Conservation (phyloP, 92 coral and sea anemone species). For the Zoanthus gigantus region DNA sequence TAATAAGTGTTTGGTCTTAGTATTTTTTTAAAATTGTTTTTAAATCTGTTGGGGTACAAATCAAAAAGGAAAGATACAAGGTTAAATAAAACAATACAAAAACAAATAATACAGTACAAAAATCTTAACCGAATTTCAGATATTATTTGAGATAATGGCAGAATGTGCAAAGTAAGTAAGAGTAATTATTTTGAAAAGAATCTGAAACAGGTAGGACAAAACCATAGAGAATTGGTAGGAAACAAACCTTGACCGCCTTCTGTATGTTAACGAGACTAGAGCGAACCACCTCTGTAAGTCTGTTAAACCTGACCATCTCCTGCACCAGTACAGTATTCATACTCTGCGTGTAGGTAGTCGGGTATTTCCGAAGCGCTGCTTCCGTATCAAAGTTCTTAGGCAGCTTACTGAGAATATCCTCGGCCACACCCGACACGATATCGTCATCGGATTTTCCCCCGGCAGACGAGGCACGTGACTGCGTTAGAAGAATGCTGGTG, state of each 20-base stretch:
- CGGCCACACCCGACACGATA: constrained; percentile 88
- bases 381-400: constrained; percentile 94
- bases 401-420: constrained; percentile 90
- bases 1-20: too few relatives aligned
- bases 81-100: too few relatives aligned
- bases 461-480: constrained; percentile 94
- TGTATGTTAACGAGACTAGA: constrained; percentile 92
- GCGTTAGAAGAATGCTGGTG: constrained; percentile 92
- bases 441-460: constrained; percentile 98
- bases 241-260: constrained; percentile 94
- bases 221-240: constrained; percentile 28
- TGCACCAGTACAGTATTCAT: constrained; percentile 99
- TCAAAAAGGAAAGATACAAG: too few relatives aligned
- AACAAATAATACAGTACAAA: too few relatives aligned
- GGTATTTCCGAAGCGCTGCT: constrained; percentile 93
- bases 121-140: too few relatives aligned
- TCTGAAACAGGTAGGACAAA: too few relatives aligned
- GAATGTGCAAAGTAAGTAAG: too few relatives aligned
- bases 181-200: too few relatives aligned
- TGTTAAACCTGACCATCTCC: constrained; percentile 98
- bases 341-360: constrained; percentile 98
- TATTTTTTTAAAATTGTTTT: too few relatives aligned
- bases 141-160: too few relatives aligned
- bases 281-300: constrained; percentile 95
- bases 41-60: too few relatives aligned